Evolutionary conservation across 2,797 vertebrate genomes (phyloP), one percentile per base, ranked within the genome.

Genomic region (Hemibagrus guttatus): DNA sequence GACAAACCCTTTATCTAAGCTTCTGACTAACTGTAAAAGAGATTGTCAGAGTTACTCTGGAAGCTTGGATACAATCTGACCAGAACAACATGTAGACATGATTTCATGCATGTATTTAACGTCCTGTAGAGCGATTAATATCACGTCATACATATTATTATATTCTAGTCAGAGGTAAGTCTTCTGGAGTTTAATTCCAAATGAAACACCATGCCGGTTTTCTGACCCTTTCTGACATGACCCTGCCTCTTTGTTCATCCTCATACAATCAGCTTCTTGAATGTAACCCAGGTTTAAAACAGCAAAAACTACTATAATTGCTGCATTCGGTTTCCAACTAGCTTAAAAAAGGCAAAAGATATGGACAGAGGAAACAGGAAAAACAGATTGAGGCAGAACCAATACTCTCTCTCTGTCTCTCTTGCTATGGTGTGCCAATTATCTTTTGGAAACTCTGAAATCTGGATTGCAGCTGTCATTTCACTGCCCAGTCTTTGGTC

Each of bases 81-180:
- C 76, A 79, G 76, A 79, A 35, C 28, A 21, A 58, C 13, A 79
- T 39, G 28, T 13, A 35, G 7, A 39, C 13, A 58, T 1, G 54
- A 79, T 79, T 59, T 79, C 19, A 59, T 59, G 31, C 54, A 23
- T 78, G 8, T 8, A 78, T 76, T 56, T 31, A n/a, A 76, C 72
- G 74, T 78, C 85, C 49, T 79, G 39, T 39, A 58, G 35, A 54
- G 71, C 54, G 63, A 84, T 84, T 35, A 81, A 28, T 76, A 76
- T 42, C 46, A 28, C 59, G 26, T 86, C 88, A 90, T 89, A 87
- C 89, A 85, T 87, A 68, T 89, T 49, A 63, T 80, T 88, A 84
- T 84, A 86, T 87, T 93, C 92, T 92, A 91, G 92, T 90, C 86
- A 81, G 16, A 31, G 28, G 28, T 58, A 17, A 78, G 12, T 31